Evolutionary conservation across 1,140 invertebrate genomes (phyloP).

Genomic region (Rhyacophila brunnea): DNA sequence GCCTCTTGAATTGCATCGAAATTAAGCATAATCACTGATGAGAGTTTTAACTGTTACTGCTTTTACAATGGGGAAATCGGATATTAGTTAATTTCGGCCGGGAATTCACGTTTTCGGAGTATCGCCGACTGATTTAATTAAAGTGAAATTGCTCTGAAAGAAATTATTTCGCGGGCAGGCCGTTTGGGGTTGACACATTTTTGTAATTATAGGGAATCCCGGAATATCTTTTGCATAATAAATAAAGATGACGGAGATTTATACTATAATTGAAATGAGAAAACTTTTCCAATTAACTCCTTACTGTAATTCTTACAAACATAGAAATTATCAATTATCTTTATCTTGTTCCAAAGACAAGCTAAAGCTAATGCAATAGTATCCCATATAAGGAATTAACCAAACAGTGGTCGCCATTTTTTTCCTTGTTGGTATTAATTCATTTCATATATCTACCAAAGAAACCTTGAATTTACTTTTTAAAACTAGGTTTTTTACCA

Average conservation of each 20-base stretch:
- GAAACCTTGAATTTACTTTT: too few species aligned
- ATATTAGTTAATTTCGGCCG: constrained; percentile 23
- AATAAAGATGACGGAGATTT: not conserved
- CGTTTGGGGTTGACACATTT: constrained; percentile 24
- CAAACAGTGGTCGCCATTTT: too few species aligned
- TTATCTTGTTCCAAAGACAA: too few species aligned
- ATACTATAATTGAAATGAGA: not conserved
- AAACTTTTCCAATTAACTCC: too few species aligned
- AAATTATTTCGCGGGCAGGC: constrained; percentile 12
- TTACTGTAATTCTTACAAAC: too few species aligned
- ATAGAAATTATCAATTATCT: too few species aligned
- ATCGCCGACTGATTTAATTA: constrained; percentile 28
- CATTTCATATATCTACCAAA: too few species aligned
- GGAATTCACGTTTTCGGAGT: constrained; percentile 2
- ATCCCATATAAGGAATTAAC: too few species aligned
- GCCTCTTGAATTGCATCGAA: too few species aligned
- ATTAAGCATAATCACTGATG: not conserved
- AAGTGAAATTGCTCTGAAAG: constrained; percentile 20
- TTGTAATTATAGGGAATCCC: constrained; percentile 12
- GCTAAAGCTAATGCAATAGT: too few species aligned
- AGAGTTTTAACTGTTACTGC: constrained; percentile 19
- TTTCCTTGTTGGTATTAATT: too few species aligned
- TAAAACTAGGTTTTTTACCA: too few species aligned
- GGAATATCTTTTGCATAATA: not conserved
- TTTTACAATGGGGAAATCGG: constrained; percentile 14